Base-by-base conservation (phyloP, 37 sponge, comb jelly and placozoan species). In the Trichoplax adhaerens region DNA sequence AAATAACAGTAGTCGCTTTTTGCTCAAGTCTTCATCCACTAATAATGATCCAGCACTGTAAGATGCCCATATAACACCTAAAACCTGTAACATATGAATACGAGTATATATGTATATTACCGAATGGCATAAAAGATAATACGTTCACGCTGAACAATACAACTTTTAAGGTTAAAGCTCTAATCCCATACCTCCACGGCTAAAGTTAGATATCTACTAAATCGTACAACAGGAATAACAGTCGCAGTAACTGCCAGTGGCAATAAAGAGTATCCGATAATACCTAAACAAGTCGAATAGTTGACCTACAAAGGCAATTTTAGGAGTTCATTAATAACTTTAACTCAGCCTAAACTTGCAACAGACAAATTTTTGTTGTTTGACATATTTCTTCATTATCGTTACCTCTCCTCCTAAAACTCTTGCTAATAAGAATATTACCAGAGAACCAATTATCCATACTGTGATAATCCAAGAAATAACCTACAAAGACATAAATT, bases 391-490 rank as follows among this genome's bases (percentile, higher is more conserved):
- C 29, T 29, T 29, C 29, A 29, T 29, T 29, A 29, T 29, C 29
- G 29, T 77, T 65, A 87, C 92, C 80, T 87, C 88, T 79, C 88
- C 92, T 76, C 92, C 92, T 7, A 91, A 73, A 2, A 91, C 92
- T 76, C 92, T 49, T 8, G 87, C 81, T 57, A 91, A 76, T n/a
- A 84, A 65, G 69, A 91, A 91, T 54, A 87, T 65, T 6, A 91
- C 69, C 29, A 79, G 72, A 1, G 92, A 87, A 49, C 92, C 92
- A 58, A 84, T 65, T 50, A 91, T 56, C 92, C 92, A 91, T 51
- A 91, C 87, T 3, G 92, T 87, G 3, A 91, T 70, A 52, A 91
- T 84, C 92, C 92, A 91, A 3, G 92, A 91, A 1, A 91, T 81
- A 1, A 87, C 92, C 92, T 91, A 72, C 50, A 78, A 0, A 55